These are phyloP conservation scores for Symphodus melops DNA, from an alignment of 2,113 vertebrate genomes.

Conservation along the genomic window DNA sequence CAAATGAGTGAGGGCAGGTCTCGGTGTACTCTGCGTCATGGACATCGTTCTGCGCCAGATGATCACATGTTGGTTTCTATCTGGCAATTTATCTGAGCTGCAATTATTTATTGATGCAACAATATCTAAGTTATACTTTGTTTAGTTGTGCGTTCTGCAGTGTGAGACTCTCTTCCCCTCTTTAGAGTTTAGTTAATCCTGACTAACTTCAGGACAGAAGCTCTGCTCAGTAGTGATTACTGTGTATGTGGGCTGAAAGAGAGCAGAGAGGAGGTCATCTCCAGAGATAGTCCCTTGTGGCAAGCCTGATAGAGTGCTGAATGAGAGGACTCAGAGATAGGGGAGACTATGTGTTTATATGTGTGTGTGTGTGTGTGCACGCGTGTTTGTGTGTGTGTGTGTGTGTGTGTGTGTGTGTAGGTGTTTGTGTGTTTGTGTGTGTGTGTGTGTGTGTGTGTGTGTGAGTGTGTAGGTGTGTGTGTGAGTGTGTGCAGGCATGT, in stretches of 20 bases:
- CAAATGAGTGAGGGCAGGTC: conserved; percentile 36
- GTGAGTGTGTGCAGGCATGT: not conserved
- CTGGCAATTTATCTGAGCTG: conserved; percentile 59
- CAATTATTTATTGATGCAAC: not conserved
- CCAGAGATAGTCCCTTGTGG: conserved; percentile 23
- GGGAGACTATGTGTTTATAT: conserved; percentile 1
- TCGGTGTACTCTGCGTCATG: conserved; percentile 47
- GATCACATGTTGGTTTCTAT: conserved; percentile 65
- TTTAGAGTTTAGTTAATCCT: conserved; percentile 21
- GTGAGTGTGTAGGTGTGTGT: not conserved
- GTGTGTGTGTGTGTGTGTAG: not conserved
- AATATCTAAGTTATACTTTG: conserved; percentile 4
- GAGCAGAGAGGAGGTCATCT: conserved; percentile 41
- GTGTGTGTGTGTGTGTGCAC: not conserved
- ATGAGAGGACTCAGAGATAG: conserved; percentile 13
- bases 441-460: not conserved
- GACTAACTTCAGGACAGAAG: conserved; percentile 13
- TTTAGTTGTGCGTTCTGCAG: conserved; percentile 26
- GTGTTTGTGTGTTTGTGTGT: not conserved
- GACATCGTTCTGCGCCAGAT: conserved; percentile 68
- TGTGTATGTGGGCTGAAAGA: conserved; percentile 22
- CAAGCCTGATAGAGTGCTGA: conserved; percentile 14
- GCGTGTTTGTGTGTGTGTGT: not conserved
- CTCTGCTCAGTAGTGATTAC: conserved; percentile 41
- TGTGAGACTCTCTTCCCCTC: conserved; percentile 41